These are phyloP conservation scores for Balaeniceps rex DNA, from an alignment of 2,113 vertebrate genomes.

Conservation along the genomic window DNA sequence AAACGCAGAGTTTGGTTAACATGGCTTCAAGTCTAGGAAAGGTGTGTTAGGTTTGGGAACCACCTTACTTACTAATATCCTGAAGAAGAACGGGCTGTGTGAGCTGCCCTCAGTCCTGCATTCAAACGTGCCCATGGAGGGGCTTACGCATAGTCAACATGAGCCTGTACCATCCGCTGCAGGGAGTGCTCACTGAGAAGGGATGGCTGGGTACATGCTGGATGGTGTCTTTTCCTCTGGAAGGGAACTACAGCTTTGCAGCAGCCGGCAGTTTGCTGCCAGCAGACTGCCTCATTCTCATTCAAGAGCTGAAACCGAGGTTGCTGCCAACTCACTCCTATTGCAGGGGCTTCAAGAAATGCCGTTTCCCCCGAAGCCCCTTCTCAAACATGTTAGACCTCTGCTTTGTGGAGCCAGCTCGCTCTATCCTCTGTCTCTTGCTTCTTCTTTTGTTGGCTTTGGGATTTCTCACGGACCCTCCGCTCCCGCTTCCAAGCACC, in stretches of 20 bases:
- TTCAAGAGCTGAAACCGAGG: background rate
- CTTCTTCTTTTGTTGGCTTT: background rate
- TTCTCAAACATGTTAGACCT: background rate
- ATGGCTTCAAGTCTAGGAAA: background rate
- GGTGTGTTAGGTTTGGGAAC: background rate
- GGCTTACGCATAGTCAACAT: background rate
- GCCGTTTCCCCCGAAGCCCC: background rate
- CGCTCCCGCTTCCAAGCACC: background rate
- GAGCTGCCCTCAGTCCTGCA: background rate
- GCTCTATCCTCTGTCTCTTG: background rate
- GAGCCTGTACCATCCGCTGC: accelerated
- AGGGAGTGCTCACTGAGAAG: background rate
- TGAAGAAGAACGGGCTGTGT: background rate
- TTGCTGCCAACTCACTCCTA: background rate
- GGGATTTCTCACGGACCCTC: constrained; percentile 29
- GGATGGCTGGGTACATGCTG: background rate
- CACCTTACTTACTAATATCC: accelerated
- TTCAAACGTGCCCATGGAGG: accelerated
- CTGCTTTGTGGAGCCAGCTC: background rate
- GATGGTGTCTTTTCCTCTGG: background rate
- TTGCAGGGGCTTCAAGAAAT: background rate
- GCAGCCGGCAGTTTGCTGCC: background rate
- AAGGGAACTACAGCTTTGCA: background rate
- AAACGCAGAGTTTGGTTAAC: background rate
- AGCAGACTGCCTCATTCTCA: constrained; percentile 23